Base-by-base conservation (phyloP, 2,888 invertebrate species). In the Malthinus seriepunctatus region DNA sequence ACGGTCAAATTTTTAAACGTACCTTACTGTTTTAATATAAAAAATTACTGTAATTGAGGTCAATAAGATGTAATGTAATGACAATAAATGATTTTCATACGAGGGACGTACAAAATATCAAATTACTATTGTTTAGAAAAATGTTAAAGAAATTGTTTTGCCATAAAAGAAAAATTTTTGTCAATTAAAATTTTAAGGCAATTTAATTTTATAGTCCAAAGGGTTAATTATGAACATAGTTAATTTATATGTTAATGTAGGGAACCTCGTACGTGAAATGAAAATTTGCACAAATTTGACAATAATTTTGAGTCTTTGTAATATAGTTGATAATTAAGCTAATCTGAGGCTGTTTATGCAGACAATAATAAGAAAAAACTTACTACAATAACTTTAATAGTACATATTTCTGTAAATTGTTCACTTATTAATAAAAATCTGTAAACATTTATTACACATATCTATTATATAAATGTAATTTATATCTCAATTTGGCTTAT, bases 321-420 rank as follows among this genome's bases (percentile, higher is more conserved):
- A 57, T 54, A 65, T 64, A 63, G 45, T 57, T 63, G 56, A 53
- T 60, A 62, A 56, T 48, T 64, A 62, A 64, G 63, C 59, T 63
- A 64, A 66, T 63, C 57, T 63, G 63, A 67, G 67, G 67, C 67
- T 69, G 69, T 69, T 66, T 66, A 60, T 53, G 63, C 63, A 60
- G 69, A 69, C 69, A 69, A 69, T 69, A 69, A 23, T 23, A 23
- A 23, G 23, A 23, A 23, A 5, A 69, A 52, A 51, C 45, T 42
- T 32, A 32, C 51, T 33, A 38, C 39, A 46, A 38, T 47, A 60
- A 55, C 48, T 60, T 60, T 55, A 55, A 60, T 59, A 60, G 23
- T 23, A 42, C 14, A 12, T 51, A 54, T 55, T 50, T 59, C 54
- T 59, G 54, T 60, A 60, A 51, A 51, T 50, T 55, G 60, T 54